Conservation (phyloP, 2,888 invertebrate genomes). For the Lucinisca nassula region DNA sequence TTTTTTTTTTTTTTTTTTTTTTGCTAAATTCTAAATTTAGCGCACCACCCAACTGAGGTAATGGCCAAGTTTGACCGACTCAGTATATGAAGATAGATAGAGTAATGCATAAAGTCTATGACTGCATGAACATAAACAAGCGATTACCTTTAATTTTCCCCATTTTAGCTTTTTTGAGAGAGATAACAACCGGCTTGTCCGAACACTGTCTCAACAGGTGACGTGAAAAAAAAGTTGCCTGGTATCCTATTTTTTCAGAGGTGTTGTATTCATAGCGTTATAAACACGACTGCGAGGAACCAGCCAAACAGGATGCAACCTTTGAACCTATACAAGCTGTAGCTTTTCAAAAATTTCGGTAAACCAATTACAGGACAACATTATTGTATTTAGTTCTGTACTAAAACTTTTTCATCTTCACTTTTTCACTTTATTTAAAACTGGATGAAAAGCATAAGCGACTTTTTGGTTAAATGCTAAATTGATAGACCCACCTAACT, state of each 20-base stretch:
- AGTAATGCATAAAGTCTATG: constrained; percentile 4
- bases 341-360: not conserved
- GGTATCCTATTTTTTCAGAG: not conserved
- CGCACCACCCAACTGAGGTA: no score
- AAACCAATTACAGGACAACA: no score
- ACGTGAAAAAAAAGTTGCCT: not conserved
- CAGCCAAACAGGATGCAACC: not conserved
- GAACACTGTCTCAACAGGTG: not conserved
- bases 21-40: no score
- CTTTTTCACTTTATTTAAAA: no score
- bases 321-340: not conserved
- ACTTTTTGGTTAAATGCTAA: no score
- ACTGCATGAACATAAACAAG: not conserved
- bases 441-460: no score
- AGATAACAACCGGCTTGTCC: not conserved
- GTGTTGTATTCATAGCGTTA: no score
- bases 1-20: no score
- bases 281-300: not conserved
- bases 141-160: constrained; percentile 80
- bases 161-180: constrained; percentile 59
- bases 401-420: no score
- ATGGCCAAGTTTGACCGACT: no score
- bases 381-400: no score
- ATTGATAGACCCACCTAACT: no score
- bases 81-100: not conserved